Percentiles rank a stretch among this genome's conserved stretches.
phyloP scores from a whole-genome alignment of 1,140 invertebrate genomes.

The Triops longicaudatus region DNA sequence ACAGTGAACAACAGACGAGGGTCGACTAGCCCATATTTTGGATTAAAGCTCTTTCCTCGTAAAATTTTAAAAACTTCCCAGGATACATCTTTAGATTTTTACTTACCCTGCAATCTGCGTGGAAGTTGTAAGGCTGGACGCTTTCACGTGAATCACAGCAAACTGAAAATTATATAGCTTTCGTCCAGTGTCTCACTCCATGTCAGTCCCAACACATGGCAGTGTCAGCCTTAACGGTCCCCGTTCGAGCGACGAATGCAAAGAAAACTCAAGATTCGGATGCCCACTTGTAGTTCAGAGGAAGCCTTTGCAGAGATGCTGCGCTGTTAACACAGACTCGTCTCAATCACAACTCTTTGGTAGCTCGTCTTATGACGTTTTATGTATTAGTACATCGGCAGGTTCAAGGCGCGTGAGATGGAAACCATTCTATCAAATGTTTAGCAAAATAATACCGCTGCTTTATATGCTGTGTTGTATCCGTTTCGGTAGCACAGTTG shows the following conservation, averaged over 20 bases:
- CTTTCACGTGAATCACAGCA: not conserved
- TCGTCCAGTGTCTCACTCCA: not conserved
- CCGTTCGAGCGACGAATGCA: not conserved
- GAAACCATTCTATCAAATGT: not conserved
- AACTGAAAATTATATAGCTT: not conserved
- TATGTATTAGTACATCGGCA: not conserved
- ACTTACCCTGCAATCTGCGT: not conserved
- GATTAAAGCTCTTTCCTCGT: not conserved
- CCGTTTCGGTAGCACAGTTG: not conserved
- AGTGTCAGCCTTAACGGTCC: not conserved
- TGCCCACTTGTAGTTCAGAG: not conserved
- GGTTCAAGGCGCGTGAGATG: not conserved
- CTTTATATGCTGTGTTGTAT: not conserved
- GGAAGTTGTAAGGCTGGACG: not conserved
- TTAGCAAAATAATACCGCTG: not conserved
- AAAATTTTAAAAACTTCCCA: not conserved
- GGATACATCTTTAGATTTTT: not conserved
- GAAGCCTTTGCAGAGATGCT: not conserved
- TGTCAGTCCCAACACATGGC: not conserved
- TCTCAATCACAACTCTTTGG: not conserved
- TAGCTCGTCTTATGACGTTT: not conserved
- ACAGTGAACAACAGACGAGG: not conserved
- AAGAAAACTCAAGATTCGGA: not conserved
- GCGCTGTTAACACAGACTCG: not conserved
- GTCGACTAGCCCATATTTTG: not conserved